Evolutionary conservation across 1,140 invertebrate genomes (phyloP).

Genomic region (Tetraneura akinire): DNA sequence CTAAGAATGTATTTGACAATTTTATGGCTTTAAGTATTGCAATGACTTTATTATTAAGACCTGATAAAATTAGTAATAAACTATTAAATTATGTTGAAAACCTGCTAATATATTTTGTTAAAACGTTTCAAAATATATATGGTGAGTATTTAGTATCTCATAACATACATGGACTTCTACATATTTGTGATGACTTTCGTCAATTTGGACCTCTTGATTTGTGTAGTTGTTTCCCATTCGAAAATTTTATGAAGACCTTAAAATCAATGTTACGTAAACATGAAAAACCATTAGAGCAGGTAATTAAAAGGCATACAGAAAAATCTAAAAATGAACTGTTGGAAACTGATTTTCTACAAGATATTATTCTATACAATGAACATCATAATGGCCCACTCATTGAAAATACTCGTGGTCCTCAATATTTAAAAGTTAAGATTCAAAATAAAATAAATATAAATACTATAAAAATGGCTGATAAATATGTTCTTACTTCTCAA

Average conservation of each 20-base stretch:
- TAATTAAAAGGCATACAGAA: not conserved
- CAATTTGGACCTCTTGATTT: constrained; percentile 11
- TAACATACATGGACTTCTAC: not conserved
- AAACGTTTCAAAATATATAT: too few species aligned
- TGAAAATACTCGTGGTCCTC: not conserved
- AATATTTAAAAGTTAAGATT: not conserved
- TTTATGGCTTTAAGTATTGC: too few species aligned
- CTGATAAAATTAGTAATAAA: too few species aligned
- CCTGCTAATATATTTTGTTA: too few species aligned
- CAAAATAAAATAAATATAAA: not conserved
- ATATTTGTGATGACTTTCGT: not conserved
- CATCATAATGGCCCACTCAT: not conserved
- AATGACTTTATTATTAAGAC: too few species aligned
- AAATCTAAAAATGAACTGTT: not conserved
- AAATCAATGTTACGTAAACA: constrained; percentile 8
- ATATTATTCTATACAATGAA: not conserved
- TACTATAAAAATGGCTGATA: not conserved
- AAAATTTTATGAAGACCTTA: constrained; percentile 8
- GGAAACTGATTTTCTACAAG: not conserved
- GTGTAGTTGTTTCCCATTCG: not conserved
- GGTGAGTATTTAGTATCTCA: too few species aligned
- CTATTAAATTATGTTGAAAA: too few species aligned
- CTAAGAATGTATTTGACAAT: too few species aligned
- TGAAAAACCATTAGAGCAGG: not conserved
- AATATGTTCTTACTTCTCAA: not conserved